These are phyloP conservation scores for Pollimyrus isidori DNA, from an alignment of 2,113 vertebrate species.

Conservation along the genomic window DNA sequence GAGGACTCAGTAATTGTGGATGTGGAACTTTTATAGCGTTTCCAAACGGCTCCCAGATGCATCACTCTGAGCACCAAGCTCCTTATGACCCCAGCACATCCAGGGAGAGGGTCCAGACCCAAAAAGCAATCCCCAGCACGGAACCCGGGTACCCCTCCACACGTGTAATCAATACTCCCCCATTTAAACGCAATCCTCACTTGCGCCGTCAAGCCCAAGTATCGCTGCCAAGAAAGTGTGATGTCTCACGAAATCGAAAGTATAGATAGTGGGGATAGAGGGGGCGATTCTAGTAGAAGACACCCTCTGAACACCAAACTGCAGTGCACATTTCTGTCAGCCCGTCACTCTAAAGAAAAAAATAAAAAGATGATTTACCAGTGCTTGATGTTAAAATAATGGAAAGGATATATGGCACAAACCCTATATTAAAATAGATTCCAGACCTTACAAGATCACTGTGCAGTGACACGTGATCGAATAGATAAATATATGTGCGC, in stretches of 20 bases:
- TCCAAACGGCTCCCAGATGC: constrained; percentile 53
- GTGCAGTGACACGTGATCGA: not conserved
- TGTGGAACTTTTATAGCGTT: constrained; percentile 52
- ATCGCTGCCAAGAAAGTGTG: constrained; percentile 47
- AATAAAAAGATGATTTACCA: not conserved
- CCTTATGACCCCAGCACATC: constrained; percentile 39
- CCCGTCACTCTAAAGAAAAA: not conserved
- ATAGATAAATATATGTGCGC: not conserved
- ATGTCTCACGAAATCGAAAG: constrained; percentile 38
- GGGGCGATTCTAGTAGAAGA: not conserved
- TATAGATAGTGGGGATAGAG: constrained; percentile 6
- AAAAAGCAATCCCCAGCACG: constrained; percentile 27
- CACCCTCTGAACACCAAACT: not conserved
- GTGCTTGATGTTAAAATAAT: not conserved
- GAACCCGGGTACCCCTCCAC: constrained; percentile 41
- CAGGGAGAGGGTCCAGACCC: constrained; percentile 12
- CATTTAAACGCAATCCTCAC: constrained; percentile 55
- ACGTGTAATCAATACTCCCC: constrained; percentile 61
- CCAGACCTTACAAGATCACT: not conserved
- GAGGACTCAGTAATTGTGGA: constrained; percentile 56
- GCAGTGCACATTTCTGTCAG: not conserved
- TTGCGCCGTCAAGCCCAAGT: constrained; percentile 54
- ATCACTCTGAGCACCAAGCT: constrained; percentile 33
- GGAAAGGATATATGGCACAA: not conserved
- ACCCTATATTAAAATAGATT: not conserved